Conservation (phyloP, 2,888 invertebrate species). For the Nipponacmea schrenckii region DNA sequence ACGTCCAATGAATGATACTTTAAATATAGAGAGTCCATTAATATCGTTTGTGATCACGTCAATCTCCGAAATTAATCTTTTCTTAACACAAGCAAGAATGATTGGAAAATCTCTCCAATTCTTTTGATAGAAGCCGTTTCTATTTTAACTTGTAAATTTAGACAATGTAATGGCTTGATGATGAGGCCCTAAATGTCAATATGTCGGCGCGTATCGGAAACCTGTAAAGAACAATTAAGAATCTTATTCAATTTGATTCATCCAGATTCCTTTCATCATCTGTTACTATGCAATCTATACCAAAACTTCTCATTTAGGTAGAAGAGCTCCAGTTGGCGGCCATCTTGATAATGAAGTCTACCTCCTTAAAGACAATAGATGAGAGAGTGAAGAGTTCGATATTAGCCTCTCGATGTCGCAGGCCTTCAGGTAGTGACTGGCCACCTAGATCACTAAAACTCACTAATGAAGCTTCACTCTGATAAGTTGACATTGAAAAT, state of each 20-base stretch:
- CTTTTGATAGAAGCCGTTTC: slow-evolving; percentile 1
- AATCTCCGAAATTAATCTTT: neutral
- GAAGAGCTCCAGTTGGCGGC: slow-evolving; percentile 7
- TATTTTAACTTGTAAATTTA: slow-evolving; percentile 8
- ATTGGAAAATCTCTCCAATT: neutral
- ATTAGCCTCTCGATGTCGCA: slow-evolving; percentile 2
- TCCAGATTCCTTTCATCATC: neutral
- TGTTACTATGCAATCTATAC: neutral
- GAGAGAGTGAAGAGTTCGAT: slow-evolving; percentile 1
- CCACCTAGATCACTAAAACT: slow-evolving; percentile 8
- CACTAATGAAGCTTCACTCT: slow-evolving; percentile 8
- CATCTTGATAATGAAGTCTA: slow-evolving; percentile 2
- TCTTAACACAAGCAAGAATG: neutral
- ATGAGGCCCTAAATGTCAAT: neutral
- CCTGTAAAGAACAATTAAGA: slow-evolving; percentile 5
- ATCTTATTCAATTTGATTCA: neutral
- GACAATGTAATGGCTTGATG: neutral
- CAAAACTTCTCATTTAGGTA: neutral
- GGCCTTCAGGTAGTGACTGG: slow-evolving; percentile 4
- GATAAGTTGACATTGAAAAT: slow-evolving; percentile 3
- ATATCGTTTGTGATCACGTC: neutral
- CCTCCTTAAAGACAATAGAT: slow-evolving; percentile 4
- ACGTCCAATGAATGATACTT: neutral
- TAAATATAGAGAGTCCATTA: neutral
- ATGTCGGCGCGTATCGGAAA: neutral